phyloP scores from a whole-genome alignment of 2,113 vertebrate species.

The Heterotis niloticus region DNA sequence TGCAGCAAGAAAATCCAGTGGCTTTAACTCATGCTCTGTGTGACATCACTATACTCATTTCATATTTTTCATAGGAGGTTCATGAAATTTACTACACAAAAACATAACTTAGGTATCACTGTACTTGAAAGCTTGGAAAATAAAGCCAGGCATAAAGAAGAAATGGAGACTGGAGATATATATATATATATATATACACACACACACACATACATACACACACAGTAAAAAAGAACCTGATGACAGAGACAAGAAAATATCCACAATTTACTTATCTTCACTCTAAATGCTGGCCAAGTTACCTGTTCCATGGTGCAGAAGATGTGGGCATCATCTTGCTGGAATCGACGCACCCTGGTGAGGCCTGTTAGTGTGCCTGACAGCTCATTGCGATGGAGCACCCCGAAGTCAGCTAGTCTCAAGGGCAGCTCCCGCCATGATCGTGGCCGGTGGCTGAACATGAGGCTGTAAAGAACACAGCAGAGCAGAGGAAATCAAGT shows the following conservation, averaged over 20 bases:
- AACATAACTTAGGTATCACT: too few relatives aligned
- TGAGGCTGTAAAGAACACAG: constrained; percentile 65
- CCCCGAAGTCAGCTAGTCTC: constrained; percentile 88
- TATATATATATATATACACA: too few relatives aligned
- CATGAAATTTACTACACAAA: too few relatives aligned
- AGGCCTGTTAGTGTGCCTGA: constrained; percentile 81
- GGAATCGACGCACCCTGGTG: constrained; percentile 85
- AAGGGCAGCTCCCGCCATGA: constrained; percentile 93
- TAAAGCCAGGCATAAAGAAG: too few relatives aligned
- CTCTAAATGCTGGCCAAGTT: neutral
- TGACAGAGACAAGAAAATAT: neutral
- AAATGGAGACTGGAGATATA: too few relatives aligned
- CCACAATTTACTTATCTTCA: neutral
- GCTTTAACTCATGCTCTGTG: too few relatives aligned
- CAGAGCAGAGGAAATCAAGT: neutral
- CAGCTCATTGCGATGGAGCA: constrained; percentile 90
- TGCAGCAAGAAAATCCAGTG: too few relatives aligned
- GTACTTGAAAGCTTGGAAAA: too few relatives aligned
- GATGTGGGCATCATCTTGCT: constrained; percentile 95
- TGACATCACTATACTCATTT: too few relatives aligned
- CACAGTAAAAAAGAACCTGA: neutral
- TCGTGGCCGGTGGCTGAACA: constrained; percentile 86
- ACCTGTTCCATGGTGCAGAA: constrained; percentile 93
- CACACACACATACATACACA: too few relatives aligned
- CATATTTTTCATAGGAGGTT: too few relatives aligned